Evolutionary conservation across 2,797 vertebrate genomes (phyloP), one percentile per base, ranked within the genome.

Genomic region (Chiloscyllium punctatum): DNA sequence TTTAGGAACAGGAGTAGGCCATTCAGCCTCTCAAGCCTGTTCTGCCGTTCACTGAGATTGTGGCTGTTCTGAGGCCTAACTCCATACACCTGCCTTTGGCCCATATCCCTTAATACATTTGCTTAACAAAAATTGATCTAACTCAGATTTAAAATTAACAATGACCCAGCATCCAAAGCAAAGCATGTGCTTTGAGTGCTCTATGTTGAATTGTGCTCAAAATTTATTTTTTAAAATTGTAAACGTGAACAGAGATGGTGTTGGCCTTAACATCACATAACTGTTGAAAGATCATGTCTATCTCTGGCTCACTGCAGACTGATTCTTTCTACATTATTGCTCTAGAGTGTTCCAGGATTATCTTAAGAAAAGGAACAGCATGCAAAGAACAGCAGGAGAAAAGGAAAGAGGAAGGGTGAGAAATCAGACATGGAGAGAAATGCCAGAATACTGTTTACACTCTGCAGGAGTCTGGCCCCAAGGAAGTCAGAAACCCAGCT

Each of bases 401-500:
- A 51, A 92, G n/a, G 90, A 25, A 42, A 68, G 90, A 92, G 90
- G 62, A 92, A 92, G 37, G 66, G 62, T 92, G 90, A 69, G 69
- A 69, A 69, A 42, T 68, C n/a, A 69, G 62, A 92, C 53, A 66
- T 90, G 87, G 57, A n/a, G 87, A n/a, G 53, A 90, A 62, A 62
- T 90, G 53, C 53, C 87, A 16, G 53, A 62, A 66, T 33, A 62
- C 53, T 90, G 87, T 90, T 90, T 66, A 66, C 87, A 71, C 92
- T 71, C 66, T 42, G 69, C 9, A 25, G 92, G 92, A 48, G 92
- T 42, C 23, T 94, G 92, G 68, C 66, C 66, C 92, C 92, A 72
- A 1, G 23, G 68, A 48, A 37, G 7, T 42, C 68, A 25, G 37
- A 71, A 94, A 13, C 72, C 92, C 9, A 94, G 92, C 18, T 23